phyloP scores from a whole-genome alignment of 2,113 vertebrate genomes.

The Caretta caretta region DNA sequence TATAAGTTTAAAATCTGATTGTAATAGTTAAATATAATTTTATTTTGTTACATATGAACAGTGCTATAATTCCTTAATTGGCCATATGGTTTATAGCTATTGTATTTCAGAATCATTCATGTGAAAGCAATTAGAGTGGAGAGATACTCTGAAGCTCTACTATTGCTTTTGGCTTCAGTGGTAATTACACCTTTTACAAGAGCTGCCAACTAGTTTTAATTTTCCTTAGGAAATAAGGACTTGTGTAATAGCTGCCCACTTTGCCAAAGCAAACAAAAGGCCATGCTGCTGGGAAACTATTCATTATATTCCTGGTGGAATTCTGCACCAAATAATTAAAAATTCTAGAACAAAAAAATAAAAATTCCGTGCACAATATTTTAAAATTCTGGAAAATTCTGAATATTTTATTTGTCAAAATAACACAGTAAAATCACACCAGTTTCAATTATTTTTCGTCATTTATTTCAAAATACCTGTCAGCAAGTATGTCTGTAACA shows the following conservation, averaged over 20 bases:
- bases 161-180: conserved; percentile 27
- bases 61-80: not conserved
- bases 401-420: no score
- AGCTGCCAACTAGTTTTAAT: conserved; percentile 24
- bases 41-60: not conserved
- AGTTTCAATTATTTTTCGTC: no score
- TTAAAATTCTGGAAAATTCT: no score
- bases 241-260: conserved; percentile 15
- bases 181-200: conserved; percentile 7
- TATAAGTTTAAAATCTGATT: conserved; percentile 11
- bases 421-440: no score
- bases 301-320: no score
- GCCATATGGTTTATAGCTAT: not conserved
- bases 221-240: conserved; percentile 26
- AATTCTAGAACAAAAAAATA: no score
- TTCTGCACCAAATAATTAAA: no score
- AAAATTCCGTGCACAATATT: no score
- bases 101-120: conserved; percentile 35
- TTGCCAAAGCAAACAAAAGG: conserved; percentile 53
- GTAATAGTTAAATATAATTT: conserved; percentile 11
- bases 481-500: no score
- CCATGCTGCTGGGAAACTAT: not conserved
- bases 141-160: not conserved
- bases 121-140: conserved; percentile 26
- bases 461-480: no score